phyloP scores from a whole-genome alignment of 1,140 invertebrate species.

The Plutomurus gul region DNA sequence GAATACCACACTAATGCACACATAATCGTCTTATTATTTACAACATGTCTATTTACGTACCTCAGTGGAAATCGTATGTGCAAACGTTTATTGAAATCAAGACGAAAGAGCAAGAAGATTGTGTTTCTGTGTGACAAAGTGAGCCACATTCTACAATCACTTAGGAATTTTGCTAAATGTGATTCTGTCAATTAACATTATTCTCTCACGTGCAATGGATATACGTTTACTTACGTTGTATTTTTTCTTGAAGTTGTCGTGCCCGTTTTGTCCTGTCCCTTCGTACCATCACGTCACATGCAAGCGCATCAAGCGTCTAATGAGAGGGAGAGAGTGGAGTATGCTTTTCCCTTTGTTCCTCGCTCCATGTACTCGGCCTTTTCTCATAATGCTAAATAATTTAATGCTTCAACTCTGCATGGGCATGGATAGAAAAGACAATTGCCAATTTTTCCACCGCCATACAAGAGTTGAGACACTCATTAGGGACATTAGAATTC shows the following conservation, averaged over 20 bases:
- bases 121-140: no score
- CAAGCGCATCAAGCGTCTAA: no score
- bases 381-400: constrained; percentile 26
- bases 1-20: no score
- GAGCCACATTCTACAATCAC: no score
- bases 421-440: constrained; percentile 25
- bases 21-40: no score
- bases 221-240: neutral
- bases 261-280: neutral
- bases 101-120: no score
- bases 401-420: constrained; percentile 17
- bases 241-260: neutral
- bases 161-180: no score
- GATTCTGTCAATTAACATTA: neutral
- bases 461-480: constrained; percentile 17
- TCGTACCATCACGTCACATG: neutral
- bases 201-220: neutral
- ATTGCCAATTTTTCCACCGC: constrained; percentile 26
- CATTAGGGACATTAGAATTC: constrained; percentile 21
- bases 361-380: constrained; percentile 13
- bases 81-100: no score
- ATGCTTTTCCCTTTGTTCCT: constrained; percentile 19
- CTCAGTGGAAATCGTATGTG: no score
- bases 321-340: neutral
- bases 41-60: no score